Percentiles rank a stretch among this genome's conserved stretches.
Conservation (phyloP, 2,797 vertebrate species). For the Knipowitschia caucasica region DNA sequence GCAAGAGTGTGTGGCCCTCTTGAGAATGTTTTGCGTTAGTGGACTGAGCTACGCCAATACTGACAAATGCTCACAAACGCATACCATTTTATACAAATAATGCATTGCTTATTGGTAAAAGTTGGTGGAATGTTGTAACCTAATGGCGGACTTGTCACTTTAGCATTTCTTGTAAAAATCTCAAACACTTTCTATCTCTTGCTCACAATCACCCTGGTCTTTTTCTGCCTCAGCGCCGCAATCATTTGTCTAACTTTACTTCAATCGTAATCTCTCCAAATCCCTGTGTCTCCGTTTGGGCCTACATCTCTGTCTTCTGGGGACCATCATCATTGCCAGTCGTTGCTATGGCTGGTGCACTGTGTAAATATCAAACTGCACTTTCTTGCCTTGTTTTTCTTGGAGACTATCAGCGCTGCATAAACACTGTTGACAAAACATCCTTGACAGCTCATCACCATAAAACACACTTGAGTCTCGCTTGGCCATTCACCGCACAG, state of each 20-base stretch:
- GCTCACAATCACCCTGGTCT: slow-evolving; percentile 3
- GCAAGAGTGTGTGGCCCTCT: no score
- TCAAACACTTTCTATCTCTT: not conserved
- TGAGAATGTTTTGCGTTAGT: no score
- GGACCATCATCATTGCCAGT: slow-evolving; percentile 61
- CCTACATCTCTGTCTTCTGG: slow-evolving; percentile 60
- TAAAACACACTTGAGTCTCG: slow-evolving; percentile 36
- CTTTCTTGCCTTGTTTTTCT: slow-evolving; percentile 44
- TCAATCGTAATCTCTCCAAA: slow-evolving; percentile 8
- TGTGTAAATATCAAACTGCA: slow-evolving; percentile 72
- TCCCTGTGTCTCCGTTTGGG: slow-evolving; percentile 13
- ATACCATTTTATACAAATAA: no score
- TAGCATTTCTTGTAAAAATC: not conserved
- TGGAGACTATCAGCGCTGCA: slow-evolving; percentile 57
- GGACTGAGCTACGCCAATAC: no score
- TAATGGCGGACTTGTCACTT: not conserved
- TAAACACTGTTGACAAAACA: slow-evolving; percentile 52
- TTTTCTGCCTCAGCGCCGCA: slow-evolving; percentile 12
- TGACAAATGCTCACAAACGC: no score
- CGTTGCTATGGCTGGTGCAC: slow-evolving; percentile 44
- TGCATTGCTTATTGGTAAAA: not conserved
- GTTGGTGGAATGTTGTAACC: not conserved
- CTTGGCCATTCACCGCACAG: slow-evolving; percentile 7
- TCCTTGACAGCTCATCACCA: slow-evolving; percentile 48
- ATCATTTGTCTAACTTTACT: slow-evolving; percentile 11